Evolutionary conservation across 2,888 invertebrate genomes (phyloP).

Genomic region (Lottia scabra): DNA sequence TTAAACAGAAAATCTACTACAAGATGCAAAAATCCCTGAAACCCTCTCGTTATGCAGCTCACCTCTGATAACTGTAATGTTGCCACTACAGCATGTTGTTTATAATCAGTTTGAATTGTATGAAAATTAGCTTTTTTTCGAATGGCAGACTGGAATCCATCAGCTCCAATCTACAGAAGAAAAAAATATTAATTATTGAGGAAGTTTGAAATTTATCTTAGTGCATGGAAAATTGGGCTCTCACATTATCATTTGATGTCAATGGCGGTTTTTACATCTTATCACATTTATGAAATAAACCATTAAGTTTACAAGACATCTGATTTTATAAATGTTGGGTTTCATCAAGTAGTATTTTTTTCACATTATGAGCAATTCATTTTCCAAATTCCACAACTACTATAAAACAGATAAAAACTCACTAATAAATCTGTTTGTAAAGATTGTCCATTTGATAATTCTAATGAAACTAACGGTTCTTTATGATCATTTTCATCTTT

Average conservation of each 20-base stretch:
- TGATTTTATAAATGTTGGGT: no score
- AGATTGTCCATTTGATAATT: constrained; percentile 64
- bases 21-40: no score
- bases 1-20: no score
- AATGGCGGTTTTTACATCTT: no score
- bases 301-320: no score
- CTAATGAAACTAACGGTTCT: constrained; percentile 62
- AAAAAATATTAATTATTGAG: background rate
- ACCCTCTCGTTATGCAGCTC: constrained; percentile 42
- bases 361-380: no score
- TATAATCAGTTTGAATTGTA: constrained; percentile 85
- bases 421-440: constrained; percentile 70
- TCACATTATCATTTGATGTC: no score
- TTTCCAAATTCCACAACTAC: no score
- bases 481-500: constrained; percentile 32
- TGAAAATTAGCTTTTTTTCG: constrained; percentile 77
- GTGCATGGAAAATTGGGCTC: no score
- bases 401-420: constrained; percentile 25
- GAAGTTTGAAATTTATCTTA: no score
- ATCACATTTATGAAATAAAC: no score
- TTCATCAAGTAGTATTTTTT: no score
- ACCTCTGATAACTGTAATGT: constrained; percentile 87
- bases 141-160: constrained; percentile 91
- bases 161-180: constrained; percentile 84
- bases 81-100: constrained; percentile 92